Evolutionary conservation across 2,888 invertebrate genomes (phyloP), one percentile per base, ranked within the genome.

Genomic region (Schizotus pectinicornis): DNA sequence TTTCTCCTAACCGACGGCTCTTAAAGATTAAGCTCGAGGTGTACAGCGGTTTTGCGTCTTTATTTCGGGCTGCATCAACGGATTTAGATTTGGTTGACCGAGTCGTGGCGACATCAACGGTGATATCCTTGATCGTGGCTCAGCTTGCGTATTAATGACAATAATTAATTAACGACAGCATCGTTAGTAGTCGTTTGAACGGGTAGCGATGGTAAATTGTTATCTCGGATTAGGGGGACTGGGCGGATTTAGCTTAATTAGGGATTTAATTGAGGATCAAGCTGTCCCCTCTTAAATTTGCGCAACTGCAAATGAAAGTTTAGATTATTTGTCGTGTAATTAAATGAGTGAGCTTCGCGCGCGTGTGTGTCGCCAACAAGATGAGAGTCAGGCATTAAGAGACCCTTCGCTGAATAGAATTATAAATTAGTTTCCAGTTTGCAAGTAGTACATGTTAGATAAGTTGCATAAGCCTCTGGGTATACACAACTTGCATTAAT

Each of bases 401-500:
- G 46, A 52, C 54, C 48, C 47, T 37, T 52, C 56, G 48, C 61
- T 69, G 72, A 70, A 72, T 70, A 59, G 70, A 73, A 73, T 72
- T 72, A 72, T 71, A 72, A 71, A 72, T 73, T 72, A 71, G 71
- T 69, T 71, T 65, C 67, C 63, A 67, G 68, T 68, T 71, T 62
- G 62, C 66, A 62, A 64, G 64, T 22, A 22, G 22, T 63, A 65
- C 68, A 67, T 64, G 65, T 46, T 62, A 67, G 73, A 72, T 71
- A 72, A 70, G 67, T 70, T 69, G 65, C 67, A 64, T 65, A 69
- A 70, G 67, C 70, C 63, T 60, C 46, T 36, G 66, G 58, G 67
- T 61, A 67, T 67, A 68, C 65, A 65, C 48, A 67, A 68, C 59
- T 65, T 65, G 62, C 63, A 67, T 63, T 65, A 65, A 64, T 65